Base-by-base conservation (phyloP, 2,797 vertebrate species). In the Gypaetus barbatus region DNA sequence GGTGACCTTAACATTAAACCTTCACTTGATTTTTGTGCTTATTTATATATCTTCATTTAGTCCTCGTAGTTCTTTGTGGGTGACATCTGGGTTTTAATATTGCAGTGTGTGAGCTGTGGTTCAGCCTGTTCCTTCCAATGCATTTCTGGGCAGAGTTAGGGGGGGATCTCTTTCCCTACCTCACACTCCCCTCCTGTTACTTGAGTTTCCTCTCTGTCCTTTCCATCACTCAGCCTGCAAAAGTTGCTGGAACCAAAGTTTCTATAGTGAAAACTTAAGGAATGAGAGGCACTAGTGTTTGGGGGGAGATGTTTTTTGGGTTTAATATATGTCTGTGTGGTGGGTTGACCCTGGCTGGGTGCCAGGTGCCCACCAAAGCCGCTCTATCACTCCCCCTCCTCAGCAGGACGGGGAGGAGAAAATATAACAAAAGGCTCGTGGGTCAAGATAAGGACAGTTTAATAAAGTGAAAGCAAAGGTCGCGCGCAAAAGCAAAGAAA, bases 181-280 rank as follows among this genome's bases (percentile, higher is more conserved):
- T 63, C 58, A 51, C 17, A 41, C 30, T 77, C 44, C 35, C 35
- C 46, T 77, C 48, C 48, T 78, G 46, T n/a, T 64, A 52, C 43
- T 28, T 64, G 75, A 64, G 31, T 64, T 78, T 64, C 94, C 93
- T 87, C 96, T 97, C 95, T 91, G 14, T 39, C 88, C 71, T 41
- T 97, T 96, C 43, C 23, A 17, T 48, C n/a, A 37, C 51, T 70
- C 58, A 61, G 43, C 60, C 56, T 98, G 76, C 37, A 61, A 37
- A 52, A 68, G 51, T 68, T 68, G 6, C 64, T 28, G n/a, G 48
- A 33, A 35, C n/a, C 48, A 54, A 63, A 78, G 51, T 58, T 39
- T 79, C n/a, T 44, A 14, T 28, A 37, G 46, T 52, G 57, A 43
- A 70, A 87, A 48, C 39, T 24, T 44, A 54, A 35, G 41, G 48